Evolutionary conservation across 2,888 invertebrate species (phyloP), one percentile per base, ranked within the genome.

Genomic region (Vanessa cardui): DNA sequence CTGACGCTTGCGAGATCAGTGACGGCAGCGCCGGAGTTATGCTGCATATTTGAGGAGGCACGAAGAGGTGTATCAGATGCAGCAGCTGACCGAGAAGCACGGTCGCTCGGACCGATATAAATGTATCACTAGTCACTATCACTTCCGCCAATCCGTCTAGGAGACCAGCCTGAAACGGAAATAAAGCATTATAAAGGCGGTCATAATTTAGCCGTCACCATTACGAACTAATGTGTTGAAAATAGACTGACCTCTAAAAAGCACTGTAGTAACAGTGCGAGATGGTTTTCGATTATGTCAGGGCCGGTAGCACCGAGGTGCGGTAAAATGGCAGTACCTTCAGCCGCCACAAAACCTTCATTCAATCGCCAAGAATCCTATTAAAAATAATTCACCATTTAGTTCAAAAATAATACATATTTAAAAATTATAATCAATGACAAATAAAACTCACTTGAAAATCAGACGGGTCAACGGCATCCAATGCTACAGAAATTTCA

Each of bases 311-410:
- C 96, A 62, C 97, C 96, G 71, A 98, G 93, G 83, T 97, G 97
- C 72, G 98, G 98, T 84, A 99, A 89, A 77, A 98, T 95, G 64
- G 95, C 94, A 68, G 95, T 95, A 58, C 98, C 98, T 91, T 99
- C 99, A 67, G 97, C 96, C 16, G 97, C 98, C n/a, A 99, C 96
- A 84, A 99, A 99, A 46, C 98, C 99, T 85, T 98, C 98, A 77
- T 96, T 96, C 33, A 99, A 89, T 76, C 97, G 94, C 98, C 98
- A 99, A 0, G 96, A 94, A 74, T 98, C 97, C 85, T 95, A 69
- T 12, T 68, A 26, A 74, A 62, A n/a, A 56, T 56, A 31, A 15
- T n/a, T 33, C 2, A 33, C 2, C n/a, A 9, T 31, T 54, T 31
- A 5, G n/a, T 7, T 1, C 7, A 31, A 2, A 26, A 31, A 52